Conservation (phyloP, 2,797 vertebrate species). For the Setipinna tenuifilis region DNA sequence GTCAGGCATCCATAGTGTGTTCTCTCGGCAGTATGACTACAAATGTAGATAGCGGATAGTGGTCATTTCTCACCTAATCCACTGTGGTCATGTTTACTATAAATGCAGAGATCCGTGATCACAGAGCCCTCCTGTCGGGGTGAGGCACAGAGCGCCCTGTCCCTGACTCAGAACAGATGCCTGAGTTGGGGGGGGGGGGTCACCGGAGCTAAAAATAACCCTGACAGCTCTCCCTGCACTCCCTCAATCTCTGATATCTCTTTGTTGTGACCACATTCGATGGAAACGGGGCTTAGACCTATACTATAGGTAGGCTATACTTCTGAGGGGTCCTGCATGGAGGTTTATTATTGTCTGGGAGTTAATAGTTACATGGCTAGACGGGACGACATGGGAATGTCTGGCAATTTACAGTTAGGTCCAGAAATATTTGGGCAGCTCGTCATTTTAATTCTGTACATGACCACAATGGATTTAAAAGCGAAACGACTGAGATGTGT, state of each 20-base stretch:
- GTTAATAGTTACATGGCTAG: too few species aligned
- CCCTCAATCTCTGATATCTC: not conserved
- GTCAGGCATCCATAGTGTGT: not conserved
- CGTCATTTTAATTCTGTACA: too few species aligned
- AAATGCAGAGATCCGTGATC: not conserved
- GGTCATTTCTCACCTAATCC: not conserved
- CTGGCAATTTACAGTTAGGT: too few species aligned
- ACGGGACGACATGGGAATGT: too few species aligned
- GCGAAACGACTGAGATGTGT: too few species aligned
- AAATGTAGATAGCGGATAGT: not conserved
- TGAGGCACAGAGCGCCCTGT: not conserved
- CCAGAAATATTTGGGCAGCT: too few species aligned
- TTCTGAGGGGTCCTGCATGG: too few species aligned
- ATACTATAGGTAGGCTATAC: too few species aligned
- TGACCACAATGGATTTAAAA: too few species aligned
- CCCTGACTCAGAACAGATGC: not conserved
- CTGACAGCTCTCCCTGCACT: not conserved
- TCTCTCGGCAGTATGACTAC: not conserved
- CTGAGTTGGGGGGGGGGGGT: not conserved
- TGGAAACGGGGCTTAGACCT: too few species aligned
- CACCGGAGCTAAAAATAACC: not conserved
- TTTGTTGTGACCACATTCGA: too few species aligned
- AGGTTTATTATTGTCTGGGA: too few species aligned
- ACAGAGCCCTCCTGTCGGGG: not conserved
- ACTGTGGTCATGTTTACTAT: not conserved